A percentile compares a stretch with the other conserved stretches of the same genome.
phyloP scores from a whole-genome alignment of 2,113 vertebrate genomes.

The Tautogolabrus adspersus region DNA sequence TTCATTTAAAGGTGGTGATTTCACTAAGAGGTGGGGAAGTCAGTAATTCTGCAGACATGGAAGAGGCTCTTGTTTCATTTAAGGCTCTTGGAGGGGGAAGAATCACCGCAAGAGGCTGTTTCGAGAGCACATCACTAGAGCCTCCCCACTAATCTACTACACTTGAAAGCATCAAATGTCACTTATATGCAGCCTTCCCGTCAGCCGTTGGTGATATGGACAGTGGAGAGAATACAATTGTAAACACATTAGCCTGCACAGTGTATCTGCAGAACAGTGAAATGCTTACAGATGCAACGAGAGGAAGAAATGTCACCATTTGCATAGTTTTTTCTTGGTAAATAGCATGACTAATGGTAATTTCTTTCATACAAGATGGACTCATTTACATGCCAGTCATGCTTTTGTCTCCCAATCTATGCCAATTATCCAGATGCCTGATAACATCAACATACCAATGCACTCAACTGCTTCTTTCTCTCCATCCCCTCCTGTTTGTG shows the following conservation, averaged over 20 bases:
- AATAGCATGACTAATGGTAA: conserved; percentile 58
- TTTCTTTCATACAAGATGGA: conserved; percentile 40
- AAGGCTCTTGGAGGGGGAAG: conserved; percentile 58
- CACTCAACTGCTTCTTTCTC: conserved; percentile 30
- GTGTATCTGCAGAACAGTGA: conserved; percentile 46
- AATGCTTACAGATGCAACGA: conserved; percentile 42
- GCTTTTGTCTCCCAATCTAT: conserved; percentile 57
- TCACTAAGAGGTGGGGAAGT: conserved; percentile 7
- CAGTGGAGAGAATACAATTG: conserved; percentile 41
- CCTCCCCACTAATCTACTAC: conserved; percentile 59
- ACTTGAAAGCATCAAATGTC: conserved; percentile 68
- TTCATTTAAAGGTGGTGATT: conserved; percentile 48
- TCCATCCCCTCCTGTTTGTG: conserved; percentile 38
- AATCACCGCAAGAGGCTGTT: conserved; percentile 42
- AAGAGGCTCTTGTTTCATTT: conserved; percentile 45
- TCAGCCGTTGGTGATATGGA: conserved; percentile 48
- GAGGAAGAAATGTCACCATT: conserved; percentile 71
- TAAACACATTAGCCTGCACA: conserved; percentile 61
- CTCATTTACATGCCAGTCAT: conserved; percentile 60
- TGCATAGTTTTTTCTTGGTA: conserved; percentile 64
- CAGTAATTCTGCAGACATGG: conserved; percentile 26
- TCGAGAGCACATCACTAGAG: conserved; percentile 46
- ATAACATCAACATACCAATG: conserved; percentile 62
- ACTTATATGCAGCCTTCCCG: conserved; percentile 46
- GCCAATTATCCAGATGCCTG: conserved; percentile 43